Base-by-base conservation (phyloP, 2,888 invertebrate genomes). In the Himalopsyche kuldschensis region DNA sequence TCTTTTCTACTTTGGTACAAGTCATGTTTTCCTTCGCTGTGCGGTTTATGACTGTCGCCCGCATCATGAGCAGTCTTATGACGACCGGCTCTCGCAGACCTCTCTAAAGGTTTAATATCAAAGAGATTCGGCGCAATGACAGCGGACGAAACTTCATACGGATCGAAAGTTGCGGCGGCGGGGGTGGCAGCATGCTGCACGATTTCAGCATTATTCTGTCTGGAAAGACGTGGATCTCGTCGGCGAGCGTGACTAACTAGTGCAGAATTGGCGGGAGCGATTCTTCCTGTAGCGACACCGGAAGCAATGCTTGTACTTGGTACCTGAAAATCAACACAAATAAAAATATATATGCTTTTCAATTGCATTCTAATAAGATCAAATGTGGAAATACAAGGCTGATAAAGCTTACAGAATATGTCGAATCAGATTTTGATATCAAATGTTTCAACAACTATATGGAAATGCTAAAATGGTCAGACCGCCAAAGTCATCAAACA, bases 261-360 rank as follows among this genome's bases (percentile, higher is more conserved):
- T 35, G 90, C 89, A 55, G 92, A 89, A 88, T 91, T 92, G 5
- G 91, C 92, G 4, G 94, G 94, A 85, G 93, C 91, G 81, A 94
- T 93, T 87, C 93, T 91, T 55, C 47, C 80, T 24, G 17, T 48
- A n/a, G 20, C 55, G 6, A n/a, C 20, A 24, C 55, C 55, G 6
- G 55, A 24, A 20, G 24, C 4, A 2, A 24, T 8, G 2, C 76
- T 79, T 3, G 78, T 2, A 17, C 48, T 35, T 0, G 77, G n/a
- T 10, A 81, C 48, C 81, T 75, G 55, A 30, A 35, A 46, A 46
- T 46, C 30, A 27, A 46, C 3, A 27, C 27, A 27, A 46, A 35
- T 41, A 4, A 80, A 11, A 41, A 41, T 41, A 41, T 4, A 41
- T 15, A 3, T 11, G 2, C 15, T 15, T 35, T 6, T 41, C n/a